These are phyloP conservation scores for Eupeodes latifasciatus DNA, from an alignment of 2,888 invertebrate genomes.

Conservation along the genomic window DNA sequence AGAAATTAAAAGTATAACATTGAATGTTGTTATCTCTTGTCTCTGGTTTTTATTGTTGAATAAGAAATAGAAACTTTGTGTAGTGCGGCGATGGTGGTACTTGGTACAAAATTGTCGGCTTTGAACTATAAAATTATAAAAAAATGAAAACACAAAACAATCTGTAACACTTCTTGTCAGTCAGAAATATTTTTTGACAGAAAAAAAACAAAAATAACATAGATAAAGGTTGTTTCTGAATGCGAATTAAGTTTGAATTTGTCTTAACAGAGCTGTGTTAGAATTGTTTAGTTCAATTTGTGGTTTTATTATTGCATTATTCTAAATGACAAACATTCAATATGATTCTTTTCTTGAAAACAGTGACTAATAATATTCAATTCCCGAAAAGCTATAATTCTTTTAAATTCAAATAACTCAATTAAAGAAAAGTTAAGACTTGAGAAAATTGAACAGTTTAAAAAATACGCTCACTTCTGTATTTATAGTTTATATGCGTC, in stretches of 20 bases:
- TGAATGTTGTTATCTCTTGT: conserved; percentile 1
- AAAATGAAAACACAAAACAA: conserved; percentile 64
- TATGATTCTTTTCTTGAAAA: too few relatives aligned
- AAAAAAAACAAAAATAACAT: conserved; percentile 24
- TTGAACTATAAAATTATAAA: conserved; percentile 21
- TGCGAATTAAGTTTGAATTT: conserved; percentile 43
- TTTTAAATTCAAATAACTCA: too few relatives aligned
- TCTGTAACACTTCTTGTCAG: conserved; percentile 67
- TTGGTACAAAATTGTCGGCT: not conserved
- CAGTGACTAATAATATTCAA: too few relatives aligned
- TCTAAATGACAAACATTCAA: too few relatives aligned
- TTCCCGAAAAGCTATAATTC: too few relatives aligned
- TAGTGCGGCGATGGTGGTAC: not conserved
- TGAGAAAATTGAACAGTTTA: not conserved
- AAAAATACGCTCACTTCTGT: not conserved
- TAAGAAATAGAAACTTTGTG: conserved; percentile 31
- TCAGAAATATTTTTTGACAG: not conserved
- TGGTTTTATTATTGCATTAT: too few relatives aligned
- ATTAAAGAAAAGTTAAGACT: too few relatives aligned
- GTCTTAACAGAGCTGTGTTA: conserved; percentile 8
- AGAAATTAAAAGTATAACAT: conserved; percentile 57
- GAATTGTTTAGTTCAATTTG: too few relatives aligned
- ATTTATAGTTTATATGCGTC: not conserved
- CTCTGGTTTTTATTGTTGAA: conserved; percentile 16
- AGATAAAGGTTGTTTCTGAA: conserved; percentile 66